Conservation (phyloP, 2,888 invertebrate species). For the Stenodera caucasica region DNA sequence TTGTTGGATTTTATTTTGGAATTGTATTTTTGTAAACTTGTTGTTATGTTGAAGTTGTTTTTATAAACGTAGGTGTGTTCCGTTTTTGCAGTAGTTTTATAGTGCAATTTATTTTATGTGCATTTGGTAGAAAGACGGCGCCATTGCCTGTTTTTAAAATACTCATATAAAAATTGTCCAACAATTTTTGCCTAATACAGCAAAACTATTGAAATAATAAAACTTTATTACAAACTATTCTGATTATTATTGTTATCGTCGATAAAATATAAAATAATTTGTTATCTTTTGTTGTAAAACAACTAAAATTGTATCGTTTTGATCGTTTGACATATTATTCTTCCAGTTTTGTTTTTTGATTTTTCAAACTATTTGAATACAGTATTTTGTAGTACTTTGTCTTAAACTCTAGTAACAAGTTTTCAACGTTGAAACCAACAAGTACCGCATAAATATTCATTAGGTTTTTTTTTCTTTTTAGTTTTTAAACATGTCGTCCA, state of each 20-base stretch:
- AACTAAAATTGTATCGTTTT: neutral
- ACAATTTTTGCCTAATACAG: constrained; percentile 16
- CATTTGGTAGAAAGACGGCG: constrained; percentile 19
- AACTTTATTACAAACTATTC: constrained; percentile 15
- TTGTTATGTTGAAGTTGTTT: constrained; percentile 1
- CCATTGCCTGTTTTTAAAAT: constrained; percentile 23
- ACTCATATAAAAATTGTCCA: constrained; percentile 20
- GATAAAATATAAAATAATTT: neutral
- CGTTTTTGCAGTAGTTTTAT: constrained; percentile 23
- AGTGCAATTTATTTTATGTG: constrained; percentile 21
- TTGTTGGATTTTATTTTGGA: too few relatives aligned
- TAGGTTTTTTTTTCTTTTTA: constrained; percentile 13
- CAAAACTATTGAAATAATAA: constrained; percentile 20
- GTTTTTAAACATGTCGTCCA: constrained; percentile 9
- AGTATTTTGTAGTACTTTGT: constrained; percentile 24
- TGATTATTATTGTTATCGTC: neutral
- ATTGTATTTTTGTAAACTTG: too few relatives aligned
- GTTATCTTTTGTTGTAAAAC: neutral
- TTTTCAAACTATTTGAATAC: neutral
- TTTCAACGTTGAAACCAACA: constrained; percentile 14
- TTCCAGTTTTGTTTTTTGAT: neutral
- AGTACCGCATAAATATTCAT: constrained; percentile 23
- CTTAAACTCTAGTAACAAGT: constrained; percentile 16
- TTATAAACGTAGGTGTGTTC: constrained; percentile 8
- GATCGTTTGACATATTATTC: neutral